Conservation (phyloP, 2,797 vertebrate species). For the Xenops minutus region DNA sequence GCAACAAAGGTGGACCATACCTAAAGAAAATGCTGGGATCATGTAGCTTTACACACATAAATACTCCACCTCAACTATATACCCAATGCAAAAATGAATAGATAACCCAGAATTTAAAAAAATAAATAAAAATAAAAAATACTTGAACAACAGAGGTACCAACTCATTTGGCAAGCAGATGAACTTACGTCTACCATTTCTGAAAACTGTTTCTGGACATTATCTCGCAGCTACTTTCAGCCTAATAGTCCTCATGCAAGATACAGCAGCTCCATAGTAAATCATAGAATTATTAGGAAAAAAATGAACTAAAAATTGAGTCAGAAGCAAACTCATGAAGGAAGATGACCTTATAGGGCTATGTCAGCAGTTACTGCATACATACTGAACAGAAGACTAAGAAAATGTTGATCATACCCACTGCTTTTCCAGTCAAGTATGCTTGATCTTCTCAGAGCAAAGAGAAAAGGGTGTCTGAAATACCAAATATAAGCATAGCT, state of each 20-base stretch:
- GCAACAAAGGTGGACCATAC: neutral
- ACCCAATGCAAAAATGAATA: neutral
- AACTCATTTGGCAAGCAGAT: neutral
- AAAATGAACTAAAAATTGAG: neutral
- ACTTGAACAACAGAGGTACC: neutral
- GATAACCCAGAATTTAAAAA: neutral
- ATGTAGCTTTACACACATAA: neutral
- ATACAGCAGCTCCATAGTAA: neutral
- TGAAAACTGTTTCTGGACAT: neutral
- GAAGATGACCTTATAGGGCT: neutral
- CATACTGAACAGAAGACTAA: neutral
- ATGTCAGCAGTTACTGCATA: neutral
- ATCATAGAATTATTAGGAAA: neutral
- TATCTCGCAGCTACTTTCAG: neutral
- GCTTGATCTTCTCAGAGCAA: neutral
- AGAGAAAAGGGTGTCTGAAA: neutral
- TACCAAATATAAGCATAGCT: neutral
- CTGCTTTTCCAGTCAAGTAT: neutral
- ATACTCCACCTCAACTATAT: neutral
- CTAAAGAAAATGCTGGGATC: neutral
- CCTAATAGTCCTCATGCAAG: neutral
- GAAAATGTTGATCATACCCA: neutral
- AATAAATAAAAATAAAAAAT: fast-evolving
- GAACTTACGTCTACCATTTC: neutral
- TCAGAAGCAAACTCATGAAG: neutral